These are phyloP conservation scores for Romanogobio albipinnatus DNA, from an alignment of 2,113 vertebrate species.

Conservation along the genomic window DNA sequence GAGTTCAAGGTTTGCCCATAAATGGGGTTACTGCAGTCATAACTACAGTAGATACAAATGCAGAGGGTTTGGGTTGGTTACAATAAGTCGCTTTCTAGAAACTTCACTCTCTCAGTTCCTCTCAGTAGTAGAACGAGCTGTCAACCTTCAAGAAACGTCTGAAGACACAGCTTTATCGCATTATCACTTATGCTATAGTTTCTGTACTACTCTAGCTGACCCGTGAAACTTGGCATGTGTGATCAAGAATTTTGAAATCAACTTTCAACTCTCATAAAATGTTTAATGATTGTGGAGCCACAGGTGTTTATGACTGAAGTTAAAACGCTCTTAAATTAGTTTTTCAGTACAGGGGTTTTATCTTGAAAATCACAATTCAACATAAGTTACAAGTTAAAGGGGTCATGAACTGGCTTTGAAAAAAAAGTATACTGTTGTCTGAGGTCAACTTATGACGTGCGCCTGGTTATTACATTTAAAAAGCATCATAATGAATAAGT, in stretches of 20 bases:
- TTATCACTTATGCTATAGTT: background rate
- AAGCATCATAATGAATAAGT: no score
- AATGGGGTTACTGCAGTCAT: constrained; percentile 80
- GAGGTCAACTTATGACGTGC: no score
- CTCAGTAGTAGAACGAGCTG: background rate
- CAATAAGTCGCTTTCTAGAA: background rate
- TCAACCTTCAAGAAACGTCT: background rate
- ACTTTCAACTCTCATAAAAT: background rate
- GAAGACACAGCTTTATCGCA: background rate
- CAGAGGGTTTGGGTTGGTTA: background rate
- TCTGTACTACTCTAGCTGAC: background rate
- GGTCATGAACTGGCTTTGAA: no score
- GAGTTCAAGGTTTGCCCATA: constrained; percentile 75
- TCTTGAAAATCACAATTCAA: background rate
- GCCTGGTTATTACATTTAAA: no score
- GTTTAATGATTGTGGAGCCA: background rate
- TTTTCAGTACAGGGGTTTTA: background rate
- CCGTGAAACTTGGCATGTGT: background rate
- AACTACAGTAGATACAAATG: constrained; percentile 63
- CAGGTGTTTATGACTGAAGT: background rate
- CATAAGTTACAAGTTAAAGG: background rate
- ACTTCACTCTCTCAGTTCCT: background rate
- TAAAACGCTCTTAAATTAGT: background rate
- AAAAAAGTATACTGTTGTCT: no score
- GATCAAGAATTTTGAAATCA: background rate